Conservation (phyloP, 2,113 vertebrate species). For the Phyllopteryx taeniolatus region DNA sequence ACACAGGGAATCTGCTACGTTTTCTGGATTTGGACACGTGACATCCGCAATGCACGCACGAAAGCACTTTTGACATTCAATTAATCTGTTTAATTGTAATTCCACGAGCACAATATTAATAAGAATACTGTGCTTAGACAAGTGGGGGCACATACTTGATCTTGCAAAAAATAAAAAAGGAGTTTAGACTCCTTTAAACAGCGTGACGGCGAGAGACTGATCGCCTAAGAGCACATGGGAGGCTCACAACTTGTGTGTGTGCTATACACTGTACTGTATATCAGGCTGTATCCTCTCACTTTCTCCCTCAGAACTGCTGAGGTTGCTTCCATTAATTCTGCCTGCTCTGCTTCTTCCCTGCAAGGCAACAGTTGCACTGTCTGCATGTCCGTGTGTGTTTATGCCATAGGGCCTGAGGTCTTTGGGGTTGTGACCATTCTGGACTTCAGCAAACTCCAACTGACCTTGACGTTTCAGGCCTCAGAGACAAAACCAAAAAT, state of each 20-base stretch:
- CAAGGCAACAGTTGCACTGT: neutral
- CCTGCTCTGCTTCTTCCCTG: neutral
- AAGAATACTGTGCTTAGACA: too few relatives aligned
- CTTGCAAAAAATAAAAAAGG: too few relatives aligned
- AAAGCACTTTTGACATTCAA: too few relatives aligned
- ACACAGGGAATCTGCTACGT: too few relatives aligned
- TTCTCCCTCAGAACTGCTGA: constrained; percentile 47
- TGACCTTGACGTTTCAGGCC: constrained; percentile 24
- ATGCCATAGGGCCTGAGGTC: constrained; percentile 8
- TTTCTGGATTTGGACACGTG: too few relatives aligned
- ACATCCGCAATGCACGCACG: too few relatives aligned
- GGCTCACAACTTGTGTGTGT: neutral
- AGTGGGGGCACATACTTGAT: too few relatives aligned
- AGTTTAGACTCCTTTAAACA: constrained; percentile 6
- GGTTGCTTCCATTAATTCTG: constrained; percentile 9
- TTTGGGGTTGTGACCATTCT: constrained; percentile 5
- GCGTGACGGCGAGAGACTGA: constrained; percentile 26
- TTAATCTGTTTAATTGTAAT: too few relatives aligned
- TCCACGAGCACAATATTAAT: too few relatives aligned
- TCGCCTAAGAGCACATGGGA: constrained; percentile 29
- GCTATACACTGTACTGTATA: constrained; percentile 14
- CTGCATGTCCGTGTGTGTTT: neutral
- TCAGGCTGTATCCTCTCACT: constrained; percentile 30
- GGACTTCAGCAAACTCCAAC: constrained; percentile 24
- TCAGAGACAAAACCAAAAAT: neutral